Evolutionary conservation across 2,113 vertebrate genomes (phyloP), one percentile per base, ranked within the genome.

Genomic region (Bombycilla garrulus): DNA sequence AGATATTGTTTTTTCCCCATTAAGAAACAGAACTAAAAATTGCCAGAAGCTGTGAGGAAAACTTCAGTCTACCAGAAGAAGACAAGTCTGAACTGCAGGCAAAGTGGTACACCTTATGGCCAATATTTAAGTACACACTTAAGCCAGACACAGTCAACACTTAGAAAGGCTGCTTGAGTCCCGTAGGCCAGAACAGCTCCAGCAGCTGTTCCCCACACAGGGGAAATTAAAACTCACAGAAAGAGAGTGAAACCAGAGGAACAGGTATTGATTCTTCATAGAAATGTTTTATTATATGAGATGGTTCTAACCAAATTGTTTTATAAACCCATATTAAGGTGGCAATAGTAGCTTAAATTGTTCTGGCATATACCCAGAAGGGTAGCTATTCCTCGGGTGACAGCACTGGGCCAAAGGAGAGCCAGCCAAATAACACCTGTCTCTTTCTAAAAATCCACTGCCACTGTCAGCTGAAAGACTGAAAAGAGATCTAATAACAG

Each of bases 161-260:
- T 65, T 47, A 21, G 19, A 73, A 66, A 53, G 31, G 40, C 38
- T 87, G 7, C 58, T 66, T 66, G 25, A 82, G 66, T 89, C 58
- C 66, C 82, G 36, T 19, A 80, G 74, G 78, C 36, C 73, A 82
- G 40, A 91, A 82, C 28, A 58, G 26, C 50, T 91, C 24, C 54
- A 80, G 54, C 20, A 56, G 24, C 56, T 64, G 36, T 73, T 66
- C 53, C 12, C 56, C 60, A 83, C 88, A 81, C 86, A 88, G 33
- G 88, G 94, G 82, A 96, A 95, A 96, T 95, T 88, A 96, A 86
- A 92, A 85, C 78, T 85, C 60, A 79, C 18, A 91, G 73, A 85
- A 92, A 88, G 44, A 69, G 42, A 61, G 33, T 42, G 60, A 92
- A 67, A 45, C 73, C 19, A 3, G 42, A 92, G 40, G 64, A 96